These are phyloP conservation scores for Apamea monoglypha DNA, from an alignment of 2,888 invertebrate species.

Conservation along the genomic window DNA sequence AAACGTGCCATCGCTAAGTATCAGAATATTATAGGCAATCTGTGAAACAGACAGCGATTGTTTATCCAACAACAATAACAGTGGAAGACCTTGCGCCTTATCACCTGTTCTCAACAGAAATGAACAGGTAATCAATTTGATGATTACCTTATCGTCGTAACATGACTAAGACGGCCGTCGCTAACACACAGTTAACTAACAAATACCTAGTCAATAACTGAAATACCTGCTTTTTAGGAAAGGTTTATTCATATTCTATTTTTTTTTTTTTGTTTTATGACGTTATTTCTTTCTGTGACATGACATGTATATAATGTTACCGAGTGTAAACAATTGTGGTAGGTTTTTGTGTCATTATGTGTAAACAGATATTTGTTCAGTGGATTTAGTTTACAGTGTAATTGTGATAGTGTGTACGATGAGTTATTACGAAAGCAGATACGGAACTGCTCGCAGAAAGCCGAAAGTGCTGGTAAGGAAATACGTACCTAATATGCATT, in stretches of 20 bases:
- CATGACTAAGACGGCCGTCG: not conserved
- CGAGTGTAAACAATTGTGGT: not conserved
- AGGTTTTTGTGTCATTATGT: not conserved
- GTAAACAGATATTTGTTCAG: conserved; percentile 21
- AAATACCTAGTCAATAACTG: conserved; percentile 5
- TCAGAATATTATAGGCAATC: not conserved
- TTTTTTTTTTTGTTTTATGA: not conserved
- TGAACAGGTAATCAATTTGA: conserved; percentile 31
- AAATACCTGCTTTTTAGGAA: not conserved
- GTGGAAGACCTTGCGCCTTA: conserved; percentile 37
- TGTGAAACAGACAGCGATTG: not conserved
- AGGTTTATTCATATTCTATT: not conserved
- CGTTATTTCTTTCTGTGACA: not conserved
- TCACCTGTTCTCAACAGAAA: conserved; percentile 29
- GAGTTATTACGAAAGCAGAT: conserved; percentile 48
- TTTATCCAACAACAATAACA: conserved; percentile 6
- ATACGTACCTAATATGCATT: not conserved
- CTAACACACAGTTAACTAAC: conserved; percentile 22
- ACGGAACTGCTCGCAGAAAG: conserved; percentile 35
- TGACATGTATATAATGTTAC: not conserved
- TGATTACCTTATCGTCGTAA: conserved; percentile 36
- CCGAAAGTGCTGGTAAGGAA: conserved; percentile 38
- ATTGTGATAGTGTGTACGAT: conserved; percentile 11
- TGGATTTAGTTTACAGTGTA: not conserved
- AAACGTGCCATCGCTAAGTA: not conserved